These are phyloP conservation scores for Metopolophium dirhodum DNA, from an alignment of 1,140 invertebrate species.

Conservation along the genomic window DNA sequence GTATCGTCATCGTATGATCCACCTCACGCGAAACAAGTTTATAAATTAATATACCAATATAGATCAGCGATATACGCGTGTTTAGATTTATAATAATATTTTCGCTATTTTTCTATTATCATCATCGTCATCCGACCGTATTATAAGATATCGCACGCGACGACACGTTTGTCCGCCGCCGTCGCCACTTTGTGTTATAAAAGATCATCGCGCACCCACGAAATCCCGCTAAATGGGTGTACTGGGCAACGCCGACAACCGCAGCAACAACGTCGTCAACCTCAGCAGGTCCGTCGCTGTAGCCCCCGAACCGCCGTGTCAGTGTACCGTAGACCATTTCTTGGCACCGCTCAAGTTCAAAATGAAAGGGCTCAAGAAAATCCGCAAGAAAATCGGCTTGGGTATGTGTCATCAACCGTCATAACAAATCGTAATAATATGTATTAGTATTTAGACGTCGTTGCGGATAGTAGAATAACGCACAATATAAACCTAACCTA, in stretches of 20 bases:
- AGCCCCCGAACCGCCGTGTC: slow-evolving; percentile 48
- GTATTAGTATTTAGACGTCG: too few relatives aligned
- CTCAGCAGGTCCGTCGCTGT: slow-evolving; percentile 33
- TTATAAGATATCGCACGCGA: background rate
- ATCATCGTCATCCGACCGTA: background rate
- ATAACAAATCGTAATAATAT: too few relatives aligned
- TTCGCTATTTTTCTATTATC: background rate
- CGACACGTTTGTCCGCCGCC: background rate
- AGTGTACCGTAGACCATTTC: slow-evolving; percentile 62
- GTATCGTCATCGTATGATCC: background rate
- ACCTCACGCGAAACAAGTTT: background rate
- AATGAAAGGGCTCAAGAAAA: slow-evolving; percentile 69
- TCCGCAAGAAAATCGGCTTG: slow-evolving; percentile 68
- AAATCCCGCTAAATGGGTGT: slow-evolving; percentile 53
- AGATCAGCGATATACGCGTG: background rate
- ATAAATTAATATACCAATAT: too few relatives aligned
- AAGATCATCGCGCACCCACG: background rate
- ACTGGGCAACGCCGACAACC: slow-evolving; percentile 24
- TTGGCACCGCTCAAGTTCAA: slow-evolving; percentile 65
- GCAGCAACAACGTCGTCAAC: background rate
- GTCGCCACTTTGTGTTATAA: background rate
- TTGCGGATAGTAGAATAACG: too few relatives aligned
- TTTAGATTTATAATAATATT: too few relatives aligned
- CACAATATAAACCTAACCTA: too few relatives aligned
- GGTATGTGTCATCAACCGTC: slow-evolving; percentile 63